Evolutionary conservation across 2,113 vertebrate species (phyloP).

Genomic region (Oreocharis arfaki): DNA sequence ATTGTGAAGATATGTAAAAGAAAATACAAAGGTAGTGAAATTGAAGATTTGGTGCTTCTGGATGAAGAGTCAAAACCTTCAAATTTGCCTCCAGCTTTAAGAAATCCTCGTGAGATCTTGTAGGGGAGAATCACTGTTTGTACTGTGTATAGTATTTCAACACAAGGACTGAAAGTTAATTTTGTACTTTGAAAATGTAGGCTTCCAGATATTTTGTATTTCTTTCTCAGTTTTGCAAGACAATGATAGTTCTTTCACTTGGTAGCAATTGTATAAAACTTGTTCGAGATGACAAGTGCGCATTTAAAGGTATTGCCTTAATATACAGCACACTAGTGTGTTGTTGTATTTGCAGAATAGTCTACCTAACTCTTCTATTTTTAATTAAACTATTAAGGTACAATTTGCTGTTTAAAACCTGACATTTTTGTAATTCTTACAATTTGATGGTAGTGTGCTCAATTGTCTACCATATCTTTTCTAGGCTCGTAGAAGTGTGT

Average conservation of each 20-base stretch:
- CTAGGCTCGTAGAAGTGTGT: constrained; percentile 47
- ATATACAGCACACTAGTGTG: constrained; percentile 67
- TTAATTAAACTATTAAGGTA: constrained; percentile 74
- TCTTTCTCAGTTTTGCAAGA: constrained; percentile 78
- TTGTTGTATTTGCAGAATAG: constrained; percentile 72
- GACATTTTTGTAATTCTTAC: constrained; percentile 72
- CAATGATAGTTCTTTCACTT: constrained; percentile 69
- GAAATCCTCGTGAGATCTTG: constrained; percentile 83
- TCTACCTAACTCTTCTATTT: constrained; percentile 76
- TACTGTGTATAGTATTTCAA: constrained; percentile 55
- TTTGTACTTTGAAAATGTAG: constrained; percentile 72
- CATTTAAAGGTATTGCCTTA: constrained; percentile 69
- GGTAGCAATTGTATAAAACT: constrained; percentile 75
- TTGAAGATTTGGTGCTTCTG: constrained; percentile 90
- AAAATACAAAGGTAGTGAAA: constrained; percentile 86
- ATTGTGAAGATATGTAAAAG: constrained; percentile 90
- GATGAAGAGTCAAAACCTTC: constrained; percentile 88
- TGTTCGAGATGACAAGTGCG: constrained; percentile 63
- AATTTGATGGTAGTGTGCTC: constrained; percentile 66
- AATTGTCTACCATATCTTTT: constrained; percentile 68
- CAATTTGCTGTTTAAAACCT: constrained; percentile 71
- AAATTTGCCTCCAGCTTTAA: constrained; percentile 90
- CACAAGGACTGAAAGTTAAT: constrained; percentile 62
- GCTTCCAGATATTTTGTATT: constrained; percentile 80
- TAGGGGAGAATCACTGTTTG: constrained; percentile 44